These are phyloP conservation scores for Ophthalmotilapia sp. DNA, from an alignment of 2,113 vertebrate genomes.

Conservation along the genomic window DNA sequence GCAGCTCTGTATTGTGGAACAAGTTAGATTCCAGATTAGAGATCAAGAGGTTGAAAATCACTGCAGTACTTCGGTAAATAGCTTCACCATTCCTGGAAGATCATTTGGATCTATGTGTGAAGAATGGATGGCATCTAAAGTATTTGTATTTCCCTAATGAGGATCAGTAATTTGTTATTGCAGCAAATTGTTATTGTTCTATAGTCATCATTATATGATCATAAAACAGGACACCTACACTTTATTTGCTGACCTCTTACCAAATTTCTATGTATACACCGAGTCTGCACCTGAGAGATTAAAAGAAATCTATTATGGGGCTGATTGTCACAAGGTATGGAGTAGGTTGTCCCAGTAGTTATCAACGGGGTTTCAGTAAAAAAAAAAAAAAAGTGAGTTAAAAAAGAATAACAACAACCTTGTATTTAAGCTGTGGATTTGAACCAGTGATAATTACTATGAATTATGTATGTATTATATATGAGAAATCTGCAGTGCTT, in stretches of 20 bases:
- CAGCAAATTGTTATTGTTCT: background rate
- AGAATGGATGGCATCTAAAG: background rate
- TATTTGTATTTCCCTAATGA: background rate
- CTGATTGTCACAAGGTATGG: background rate
- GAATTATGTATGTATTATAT: background rate
- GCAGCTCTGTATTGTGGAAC: background rate
- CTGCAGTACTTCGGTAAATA: background rate
- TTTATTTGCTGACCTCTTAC: accelerated
- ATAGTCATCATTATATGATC: background rate
- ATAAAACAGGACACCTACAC: background rate
- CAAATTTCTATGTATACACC: background rate
- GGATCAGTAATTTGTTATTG: background rate
- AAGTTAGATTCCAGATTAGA: accelerated
- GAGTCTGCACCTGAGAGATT: background rate
- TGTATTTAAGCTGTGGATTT: background rate
- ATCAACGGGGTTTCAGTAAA: background rate
- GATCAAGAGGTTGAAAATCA: background rate
- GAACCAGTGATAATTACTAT: background rate
- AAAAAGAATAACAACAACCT: background rate
- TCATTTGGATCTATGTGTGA: background rate
- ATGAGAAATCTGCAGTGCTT: background rate
- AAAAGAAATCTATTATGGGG: background rate
- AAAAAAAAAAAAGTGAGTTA: background rate
- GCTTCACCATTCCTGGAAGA: background rate
- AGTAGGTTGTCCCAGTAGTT: background rate